A percentile compares a stretch with the other conserved stretches of the same genome.
These are phyloP conservation scores for Periophthalmus magnuspinnatus DNA, from an alignment of 2,797 vertebrate species.

Conservation along the genomic window DNA sequence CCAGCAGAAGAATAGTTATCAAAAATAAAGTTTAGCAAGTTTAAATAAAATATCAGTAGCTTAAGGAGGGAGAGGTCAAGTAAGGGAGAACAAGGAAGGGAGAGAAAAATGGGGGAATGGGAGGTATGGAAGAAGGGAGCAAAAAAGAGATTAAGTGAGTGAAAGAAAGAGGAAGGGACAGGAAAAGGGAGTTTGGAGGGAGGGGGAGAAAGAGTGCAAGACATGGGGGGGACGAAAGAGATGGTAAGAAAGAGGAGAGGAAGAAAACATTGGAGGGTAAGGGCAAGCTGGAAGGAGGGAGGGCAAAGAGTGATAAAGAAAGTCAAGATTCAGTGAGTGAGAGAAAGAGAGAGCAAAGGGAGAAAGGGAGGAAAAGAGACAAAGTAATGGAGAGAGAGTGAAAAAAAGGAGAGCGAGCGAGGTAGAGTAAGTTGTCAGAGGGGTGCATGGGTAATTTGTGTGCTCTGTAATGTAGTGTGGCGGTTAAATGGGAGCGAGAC, in stretches of 20 bases:
- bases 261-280: too few relatives aligned
- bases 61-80: too few relatives aligned
- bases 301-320: neutral
- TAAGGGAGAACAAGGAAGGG: too few relatives aligned
- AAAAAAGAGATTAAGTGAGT: too few relatives aligned
- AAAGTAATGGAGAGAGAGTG: neutral
- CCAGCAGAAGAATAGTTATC: too few relatives aligned
- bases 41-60: too few relatives aligned
- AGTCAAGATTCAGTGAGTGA: neutral
- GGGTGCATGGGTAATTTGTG: constrained; percentile 47
- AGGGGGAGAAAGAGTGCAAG: neutral
- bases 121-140: neutral
- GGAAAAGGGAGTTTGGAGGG: too few relatives aligned
- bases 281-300: too few relatives aligned
- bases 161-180: too few relatives aligned
- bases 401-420: neutral
- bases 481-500: constrained; percentile 43
- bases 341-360: neutral
- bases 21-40: too few relatives aligned
- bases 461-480: constrained; percentile 31
- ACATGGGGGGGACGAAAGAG: neutral
- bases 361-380: neutral
- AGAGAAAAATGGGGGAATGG: neutral
- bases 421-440: neutral
- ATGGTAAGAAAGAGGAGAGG: too few relatives aligned